A percentile compares a stretch with the other conserved stretches of the same genome.
phyloP scores from a whole-genome alignment of 2,888 invertebrate genomes.

The Eurois occulta region DNA sequence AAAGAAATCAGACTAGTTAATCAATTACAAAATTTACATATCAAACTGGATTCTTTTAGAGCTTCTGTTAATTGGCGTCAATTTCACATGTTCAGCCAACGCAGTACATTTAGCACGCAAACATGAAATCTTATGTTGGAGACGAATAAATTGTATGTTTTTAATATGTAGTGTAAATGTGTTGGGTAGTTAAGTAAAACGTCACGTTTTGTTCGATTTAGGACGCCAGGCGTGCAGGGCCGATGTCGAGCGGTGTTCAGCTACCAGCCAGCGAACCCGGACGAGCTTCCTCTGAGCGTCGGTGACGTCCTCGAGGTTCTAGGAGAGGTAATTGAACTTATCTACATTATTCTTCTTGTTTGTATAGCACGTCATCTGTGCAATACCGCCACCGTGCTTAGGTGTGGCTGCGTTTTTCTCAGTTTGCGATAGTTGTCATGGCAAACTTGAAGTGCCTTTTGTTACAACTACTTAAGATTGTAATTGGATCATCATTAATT shows the following conservation, averaged over 20 bases:
- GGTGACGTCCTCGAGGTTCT: slow-evolving; percentile 97
- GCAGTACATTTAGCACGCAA: slow-evolving; percentile 48
- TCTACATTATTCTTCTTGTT: slow-evolving; percentile 14
- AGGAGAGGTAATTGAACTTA: slow-evolving; percentile 91
- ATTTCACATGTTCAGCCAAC: slow-evolving; percentile 52
- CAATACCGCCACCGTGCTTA: neutral
- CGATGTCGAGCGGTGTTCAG: slow-evolving; percentile 96
- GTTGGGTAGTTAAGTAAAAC: slow-evolving; percentile 23
- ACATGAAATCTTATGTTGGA: slow-evolving; percentile 36
- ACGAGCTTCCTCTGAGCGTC: slow-evolving; percentile 96
- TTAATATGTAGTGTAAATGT: slow-evolving; percentile 24
- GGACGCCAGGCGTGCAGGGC: slow-evolving; percentile 86
- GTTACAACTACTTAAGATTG: neutral
- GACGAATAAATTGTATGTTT: slow-evolving; percentile 34
- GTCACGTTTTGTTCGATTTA: slow-evolving; percentile 62
- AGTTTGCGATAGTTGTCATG: neutral
- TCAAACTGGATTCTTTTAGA: slow-evolving; percentile 47
- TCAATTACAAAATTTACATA: slow-evolving; percentile 57
- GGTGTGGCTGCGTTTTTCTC: neutral
- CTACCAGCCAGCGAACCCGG: slow-evolving; percentile 98
- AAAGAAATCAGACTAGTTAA: slow-evolving; percentile 39
- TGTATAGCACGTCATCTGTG: slow-evolving; percentile 1
- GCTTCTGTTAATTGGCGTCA: slow-evolving; percentile 52
- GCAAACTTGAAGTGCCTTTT: neutral
- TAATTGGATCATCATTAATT: neutral